Conservation (phyloP, 1,140 invertebrate genomes). For the Saccostrea cuccullata region DNA sequence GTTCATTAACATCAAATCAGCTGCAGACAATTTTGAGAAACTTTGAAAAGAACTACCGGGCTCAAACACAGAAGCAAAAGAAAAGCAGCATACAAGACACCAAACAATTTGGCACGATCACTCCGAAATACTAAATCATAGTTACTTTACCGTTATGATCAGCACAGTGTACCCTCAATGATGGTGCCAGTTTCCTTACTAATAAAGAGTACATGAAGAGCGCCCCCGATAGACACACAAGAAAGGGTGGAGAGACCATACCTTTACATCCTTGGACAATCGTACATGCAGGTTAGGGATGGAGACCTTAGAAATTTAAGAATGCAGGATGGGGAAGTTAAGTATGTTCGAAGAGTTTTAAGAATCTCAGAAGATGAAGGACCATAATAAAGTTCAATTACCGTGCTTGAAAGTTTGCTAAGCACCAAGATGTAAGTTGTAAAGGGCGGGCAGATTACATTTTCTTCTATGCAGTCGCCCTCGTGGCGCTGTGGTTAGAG, state of each 20-base stretch:
- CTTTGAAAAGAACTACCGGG: background rate
- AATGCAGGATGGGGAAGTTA: background rate
- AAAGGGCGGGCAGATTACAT: no score
- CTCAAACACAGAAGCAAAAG: background rate
- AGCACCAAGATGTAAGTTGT: no score
- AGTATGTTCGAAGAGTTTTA: slow-evolving; percentile 22
- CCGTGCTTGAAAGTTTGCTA: no score
- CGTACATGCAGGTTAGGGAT: slow-evolving; percentile 19
- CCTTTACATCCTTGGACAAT: slow-evolving; percentile 37
- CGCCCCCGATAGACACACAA: background rate
- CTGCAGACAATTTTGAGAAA: background rate
- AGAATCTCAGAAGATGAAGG: background rate
- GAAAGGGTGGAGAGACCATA: slow-evolving; percentile 30
- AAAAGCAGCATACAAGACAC: background rate
- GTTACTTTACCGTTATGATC: no score
- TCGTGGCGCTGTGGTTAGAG: no score
- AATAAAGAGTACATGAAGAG: no score
- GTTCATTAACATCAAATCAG: background rate
- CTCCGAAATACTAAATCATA: no score
- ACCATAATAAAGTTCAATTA: no score
- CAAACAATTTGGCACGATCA: background rate
- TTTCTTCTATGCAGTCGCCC: no score
- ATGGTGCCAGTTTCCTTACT: no score
- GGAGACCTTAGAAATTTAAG: background rate
- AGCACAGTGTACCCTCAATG: no score